phyloP scores from a whole-genome alignment of 2,888 invertebrate species.

The Hybos culiciformis region DNA sequence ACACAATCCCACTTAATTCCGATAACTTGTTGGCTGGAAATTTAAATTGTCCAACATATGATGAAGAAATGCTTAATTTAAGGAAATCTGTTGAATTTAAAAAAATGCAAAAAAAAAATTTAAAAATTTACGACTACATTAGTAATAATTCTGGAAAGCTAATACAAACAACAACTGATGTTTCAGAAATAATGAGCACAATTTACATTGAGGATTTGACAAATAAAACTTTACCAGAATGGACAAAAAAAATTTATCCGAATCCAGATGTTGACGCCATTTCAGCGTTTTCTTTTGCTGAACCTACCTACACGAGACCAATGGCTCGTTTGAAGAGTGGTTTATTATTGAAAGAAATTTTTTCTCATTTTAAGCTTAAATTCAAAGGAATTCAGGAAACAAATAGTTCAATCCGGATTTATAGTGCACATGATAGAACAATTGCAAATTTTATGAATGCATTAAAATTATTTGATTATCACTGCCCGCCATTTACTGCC shows the following conservation, averaged over 20 bases:
- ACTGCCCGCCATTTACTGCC: slow-evolving; percentile 55
- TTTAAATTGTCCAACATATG: slow-evolving; percentile 52
- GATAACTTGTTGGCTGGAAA: slow-evolving; percentile 52
- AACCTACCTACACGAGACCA: slow-evolving; percentile 40
- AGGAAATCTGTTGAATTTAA: slow-evolving; percentile 40
- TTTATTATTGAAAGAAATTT: slow-evolving; percentile 55
- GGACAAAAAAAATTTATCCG: slow-evolving; percentile 55
- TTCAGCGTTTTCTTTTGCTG: slow-evolving; percentile 46
- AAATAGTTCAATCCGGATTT: slow-evolving; percentile 50
- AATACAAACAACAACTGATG: slow-evolving; percentile 40
- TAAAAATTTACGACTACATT: slow-evolving; percentile 50
- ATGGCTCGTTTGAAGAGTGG: slow-evolving; percentile 48
- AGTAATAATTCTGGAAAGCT: slow-evolving; percentile 46
- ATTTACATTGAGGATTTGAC: slow-evolving; percentile 54
- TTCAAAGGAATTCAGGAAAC: slow-evolving; percentile 33
- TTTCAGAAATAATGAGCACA: slow-evolving; percentile 50
- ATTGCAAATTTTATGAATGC: slow-evolving; percentile 60
- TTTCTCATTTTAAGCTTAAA: slow-evolving; percentile 44
- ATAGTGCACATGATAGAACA: slow-evolving; percentile 72
- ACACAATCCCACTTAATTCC: slow-evolving; percentile 45
- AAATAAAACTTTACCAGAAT: slow-evolving; percentile 54
- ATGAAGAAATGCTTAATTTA: slow-evolving; percentile 40
- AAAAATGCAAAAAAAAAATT: slow-evolving; percentile 42
- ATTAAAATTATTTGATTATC: slow-evolving; percentile 50
- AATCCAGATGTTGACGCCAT: slow-evolving; percentile 45